Evolutionary conservation across 2,113 vertebrate genomes (phyloP), one percentile per base, ranked within the genome.

Genomic region (Cacatua alba): DNA sequence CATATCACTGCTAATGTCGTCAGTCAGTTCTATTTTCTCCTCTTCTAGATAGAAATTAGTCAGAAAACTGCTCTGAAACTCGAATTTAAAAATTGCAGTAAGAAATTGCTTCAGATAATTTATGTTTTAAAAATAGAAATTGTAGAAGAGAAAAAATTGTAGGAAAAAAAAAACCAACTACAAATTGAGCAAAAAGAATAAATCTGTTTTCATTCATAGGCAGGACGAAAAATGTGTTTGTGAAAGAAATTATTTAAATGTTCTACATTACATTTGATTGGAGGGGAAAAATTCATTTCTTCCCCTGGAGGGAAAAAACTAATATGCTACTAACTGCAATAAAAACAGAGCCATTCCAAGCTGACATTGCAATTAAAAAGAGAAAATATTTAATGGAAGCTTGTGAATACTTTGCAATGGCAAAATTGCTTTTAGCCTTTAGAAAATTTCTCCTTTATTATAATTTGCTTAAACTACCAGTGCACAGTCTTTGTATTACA

Each of bases 291-390:
- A 86, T 72, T 74, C 13, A 74, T 93, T 90, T 86, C 72, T 92
- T 88, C 10, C 79, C 92, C 85, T 35, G 31, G 37, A 86, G 72
- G 88, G 60, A 33, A 90, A 77, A 92, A 92, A 17, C 39, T 71
- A 93, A 87, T 84, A 43, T 51, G 62, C 16, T 82, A 44, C 65
- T 79, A 84, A 94, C 41, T 48, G 65, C 70, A 92, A 49, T 37
- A 51, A 89, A 87, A 82, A 2, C 85, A 87, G 77, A 90, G 41
- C 52, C 49, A 85, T 93, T 94, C 80, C 2, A 31, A 91, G 51
- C 51, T 90, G 78, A 82, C 59, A 91, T 94, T 95, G 82, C 86
- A 93, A 94, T 96, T 96, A 92, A 95, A 93, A 92, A 84, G 69
- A 82, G 80, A 87, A 96, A 93, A 93, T 94, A 94, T 69, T 92